These are phyloP conservation scores for Antheraea mylitta DNA, from an alignment of 1,140 invertebrate species.

Conservation along the genomic window DNA sequence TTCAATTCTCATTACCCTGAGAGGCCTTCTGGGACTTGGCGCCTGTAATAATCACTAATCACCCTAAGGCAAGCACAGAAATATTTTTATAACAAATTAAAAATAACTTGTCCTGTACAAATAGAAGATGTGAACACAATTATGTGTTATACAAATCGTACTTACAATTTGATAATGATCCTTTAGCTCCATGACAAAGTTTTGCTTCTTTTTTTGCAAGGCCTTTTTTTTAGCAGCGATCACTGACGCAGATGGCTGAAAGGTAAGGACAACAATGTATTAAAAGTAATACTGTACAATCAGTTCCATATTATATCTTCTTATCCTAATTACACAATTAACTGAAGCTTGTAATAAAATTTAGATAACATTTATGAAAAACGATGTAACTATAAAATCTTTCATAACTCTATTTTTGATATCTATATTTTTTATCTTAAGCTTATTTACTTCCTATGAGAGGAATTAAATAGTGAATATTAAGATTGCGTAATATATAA, in stretches of 20 bases:
- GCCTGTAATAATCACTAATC: too few species aligned
- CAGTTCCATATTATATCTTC: background rate
- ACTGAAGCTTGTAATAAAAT: background rate
- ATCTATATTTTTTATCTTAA: too few species aligned
- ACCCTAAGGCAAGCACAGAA: too few species aligned
- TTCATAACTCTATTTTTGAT: too few species aligned
- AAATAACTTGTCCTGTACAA: too few species aligned
- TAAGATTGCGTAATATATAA: too few species aligned
- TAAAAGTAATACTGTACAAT: background rate
- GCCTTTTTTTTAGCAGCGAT: slow-evolving; percentile 81
- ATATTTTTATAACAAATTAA: too few species aligned
- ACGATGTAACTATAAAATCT: background rate
- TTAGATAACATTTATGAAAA: background rate
- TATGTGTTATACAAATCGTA: slow-evolving; percentile 13
- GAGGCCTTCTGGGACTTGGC: too few species aligned
- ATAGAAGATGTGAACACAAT: too few species aligned
- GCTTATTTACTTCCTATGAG: too few species aligned
- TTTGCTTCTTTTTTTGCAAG: slow-evolving; percentile 74
- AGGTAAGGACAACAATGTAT: slow-evolving; percentile 21
- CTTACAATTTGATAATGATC: slow-evolving; percentile 82
- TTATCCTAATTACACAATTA: background rate
- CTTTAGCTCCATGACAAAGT: slow-evolving; percentile 63
- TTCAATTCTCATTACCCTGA: too few species aligned
- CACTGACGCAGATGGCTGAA: slow-evolving; percentile 76
- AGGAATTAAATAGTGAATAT: too few species aligned